Conservation (phyloP, 2,797 vertebrate species). For the Acanthornis magna region DNA sequence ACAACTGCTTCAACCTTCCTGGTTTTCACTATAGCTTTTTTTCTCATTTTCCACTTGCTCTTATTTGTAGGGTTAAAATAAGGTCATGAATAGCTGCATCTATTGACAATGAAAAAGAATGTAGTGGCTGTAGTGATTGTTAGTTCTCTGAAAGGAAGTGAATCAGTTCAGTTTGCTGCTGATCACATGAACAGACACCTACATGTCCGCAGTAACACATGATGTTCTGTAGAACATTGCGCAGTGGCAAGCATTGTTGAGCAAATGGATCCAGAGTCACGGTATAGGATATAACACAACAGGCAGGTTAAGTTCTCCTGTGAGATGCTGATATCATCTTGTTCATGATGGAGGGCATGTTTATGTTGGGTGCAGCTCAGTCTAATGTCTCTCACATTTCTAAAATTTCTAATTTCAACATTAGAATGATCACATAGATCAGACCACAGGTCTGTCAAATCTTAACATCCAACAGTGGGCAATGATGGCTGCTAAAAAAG, state of each 20-base stretch:
- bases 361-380: background rate
- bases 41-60: background rate
- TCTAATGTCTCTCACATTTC: background rate
- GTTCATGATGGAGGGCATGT: background rate
- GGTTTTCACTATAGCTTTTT: background rate
- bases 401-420: background rate
- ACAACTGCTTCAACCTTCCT: background rate
- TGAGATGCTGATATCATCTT: background rate
- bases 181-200: background rate
- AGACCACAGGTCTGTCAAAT: background rate
- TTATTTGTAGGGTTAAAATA: background rate
- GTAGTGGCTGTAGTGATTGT: background rate
- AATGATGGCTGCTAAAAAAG: background rate
- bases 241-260: background rate
- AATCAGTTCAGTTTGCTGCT: background rate
- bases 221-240: background rate
- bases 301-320: background rate
- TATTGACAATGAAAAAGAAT: background rate
- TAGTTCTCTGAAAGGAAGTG: background rate
- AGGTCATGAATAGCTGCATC: accelerated
- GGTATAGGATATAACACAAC: background rate
- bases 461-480: background rate
- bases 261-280: background rate
- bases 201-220: background rate
- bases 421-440: background rate